Conservation (phyloP, 2,797 vertebrate species). For the Orestias chungarensis region DNA sequence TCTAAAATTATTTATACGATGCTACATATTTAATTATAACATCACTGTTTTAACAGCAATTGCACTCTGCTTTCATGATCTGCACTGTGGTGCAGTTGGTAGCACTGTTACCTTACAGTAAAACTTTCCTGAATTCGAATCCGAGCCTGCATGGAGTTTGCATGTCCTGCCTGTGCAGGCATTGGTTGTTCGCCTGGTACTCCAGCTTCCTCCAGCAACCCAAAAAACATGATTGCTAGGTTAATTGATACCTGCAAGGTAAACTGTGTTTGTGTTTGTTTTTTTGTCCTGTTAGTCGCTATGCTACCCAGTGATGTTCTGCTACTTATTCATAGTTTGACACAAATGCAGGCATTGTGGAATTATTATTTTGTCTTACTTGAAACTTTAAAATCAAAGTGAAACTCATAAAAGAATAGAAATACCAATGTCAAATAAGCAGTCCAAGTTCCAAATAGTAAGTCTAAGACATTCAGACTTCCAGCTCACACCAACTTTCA, state of each 20-base stretch:
- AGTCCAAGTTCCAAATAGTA: not conserved
- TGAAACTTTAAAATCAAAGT: not conserved
- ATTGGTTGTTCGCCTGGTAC: not conserved
- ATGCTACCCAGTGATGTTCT: not conserved
- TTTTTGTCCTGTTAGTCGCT: not conserved
- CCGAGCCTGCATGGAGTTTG: not conserved
- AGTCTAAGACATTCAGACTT: slow-evolving; percentile 5
- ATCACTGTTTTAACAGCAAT: not conserved
- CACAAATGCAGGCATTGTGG: too few relatives aligned
- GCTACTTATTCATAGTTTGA: too few relatives aligned
- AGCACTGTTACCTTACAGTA: not conserved
- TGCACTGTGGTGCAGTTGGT: not conserved
- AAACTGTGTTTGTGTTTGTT: not conserved
- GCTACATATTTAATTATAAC: not conserved
- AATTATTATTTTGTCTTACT: not conserved
- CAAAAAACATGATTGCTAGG: not conserved
- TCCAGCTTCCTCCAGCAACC: not conserved
- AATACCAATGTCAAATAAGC: not conserved
- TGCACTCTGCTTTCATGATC: not conserved
- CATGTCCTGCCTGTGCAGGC: not conserved
- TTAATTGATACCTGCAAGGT: not conserved
- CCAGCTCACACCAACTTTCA: slow-evolving; percentile 29
- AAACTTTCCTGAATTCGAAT: not conserved
- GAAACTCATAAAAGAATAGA: not conserved
- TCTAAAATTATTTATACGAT: not conserved